phyloP scores from a whole-genome alignment of 2,888 invertebrate species.

The Lasiommata megera region DNA sequence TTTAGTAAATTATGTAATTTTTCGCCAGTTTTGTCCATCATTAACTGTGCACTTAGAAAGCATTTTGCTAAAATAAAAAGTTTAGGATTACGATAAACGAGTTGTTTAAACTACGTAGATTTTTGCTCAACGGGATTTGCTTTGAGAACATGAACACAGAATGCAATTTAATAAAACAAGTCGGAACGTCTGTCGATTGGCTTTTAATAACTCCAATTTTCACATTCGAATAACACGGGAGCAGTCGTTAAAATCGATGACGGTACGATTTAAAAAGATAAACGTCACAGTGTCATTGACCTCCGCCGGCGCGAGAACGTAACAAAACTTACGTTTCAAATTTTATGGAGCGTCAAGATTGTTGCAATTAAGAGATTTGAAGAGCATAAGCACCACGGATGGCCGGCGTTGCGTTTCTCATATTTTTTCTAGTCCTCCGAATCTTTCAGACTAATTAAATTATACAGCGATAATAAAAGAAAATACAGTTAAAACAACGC shows the following conservation, averaged over 20 bases:
- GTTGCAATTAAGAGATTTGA: slow-evolving; percentile 67
- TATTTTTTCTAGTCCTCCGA: slow-evolving; percentile 25
- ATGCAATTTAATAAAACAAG: not conserved
- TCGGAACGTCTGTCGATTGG: not conserved
- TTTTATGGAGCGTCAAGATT: slow-evolving; percentile 75
- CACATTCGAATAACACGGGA: not conserved
- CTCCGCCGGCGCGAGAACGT: slow-evolving; percentile 52
- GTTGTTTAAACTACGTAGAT: too few relatives aligned
- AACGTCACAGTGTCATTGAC: slow-evolving; percentile 51
- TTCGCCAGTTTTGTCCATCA: too few relatives aligned
- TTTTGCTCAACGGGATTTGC: too few relatives aligned
- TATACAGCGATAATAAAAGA: not conserved
- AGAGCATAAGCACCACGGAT: slow-evolving; percentile 59
- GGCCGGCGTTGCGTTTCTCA: slow-evolving; percentile 44
- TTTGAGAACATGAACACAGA: too few relatives aligned
- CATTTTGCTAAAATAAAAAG: too few relatives aligned
- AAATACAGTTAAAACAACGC: not conserved
- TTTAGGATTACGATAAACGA: too few relatives aligned
- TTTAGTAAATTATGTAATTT: too few relatives aligned
- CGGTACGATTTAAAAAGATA: slow-evolving; percentile 24
- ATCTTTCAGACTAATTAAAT: slow-evolving; percentile 9
- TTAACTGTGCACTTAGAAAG: too few relatives aligned
- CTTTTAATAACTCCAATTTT: not conserved
- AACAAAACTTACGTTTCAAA: slow-evolving; percentile 59
- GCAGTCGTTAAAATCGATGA: slow-evolving; percentile 21